Base-by-base conservation (phyloP, 2,888 invertebrate species). In the Ormyrus labotus region DNA sequence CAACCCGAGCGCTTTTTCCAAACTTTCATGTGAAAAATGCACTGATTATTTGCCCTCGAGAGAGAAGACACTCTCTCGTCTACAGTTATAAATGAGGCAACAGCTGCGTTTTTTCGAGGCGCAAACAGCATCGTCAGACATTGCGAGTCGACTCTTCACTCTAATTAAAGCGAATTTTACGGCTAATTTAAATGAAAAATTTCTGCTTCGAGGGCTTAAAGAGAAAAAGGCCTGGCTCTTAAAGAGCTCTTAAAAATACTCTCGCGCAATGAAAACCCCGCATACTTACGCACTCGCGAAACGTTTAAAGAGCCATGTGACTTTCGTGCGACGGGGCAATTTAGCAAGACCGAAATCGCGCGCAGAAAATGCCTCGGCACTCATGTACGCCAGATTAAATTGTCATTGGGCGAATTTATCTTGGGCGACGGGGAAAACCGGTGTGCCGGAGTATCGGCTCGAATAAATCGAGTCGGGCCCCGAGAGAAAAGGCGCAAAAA, bases 81-180 rank as follows among this genome's bases (percentile, higher is more conserved):
- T 45, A 63, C 58, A 50, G 34, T 19, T 57, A 0, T 0, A 19
- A 51, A 13, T 10, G 51, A 67, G 9, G n/a, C 34, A 34, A 34
- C 34, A 34, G 34, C 34, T 2, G 34, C 34, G 34, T 34, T 69
- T 47, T 57, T 69, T 57, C 9, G 10, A 10, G 5, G 45, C 19
- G 60, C 6, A 50, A 47, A 78, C 51, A 0, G 48, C 48, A 64
- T 64, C 57, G 34, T 19, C 2, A 48, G 11, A 6, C 11, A 7
- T 48, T 48, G 61, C 11, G 19, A 51, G 60, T 47, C 13, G 11
- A 45, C 60, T 51, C 71, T 55, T 60, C 19, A 8, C 8, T 67
- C 45, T 57, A 67, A 73, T 73, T 78, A 63, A 68, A 68, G 13
- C 55, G 34, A 63, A 47, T 73, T 68, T 50, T 9, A 57, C n/a